Evolutionary conservation across 2,888 invertebrate genomes (phyloP).

Genomic region (Epistrophe eligans): DNA sequence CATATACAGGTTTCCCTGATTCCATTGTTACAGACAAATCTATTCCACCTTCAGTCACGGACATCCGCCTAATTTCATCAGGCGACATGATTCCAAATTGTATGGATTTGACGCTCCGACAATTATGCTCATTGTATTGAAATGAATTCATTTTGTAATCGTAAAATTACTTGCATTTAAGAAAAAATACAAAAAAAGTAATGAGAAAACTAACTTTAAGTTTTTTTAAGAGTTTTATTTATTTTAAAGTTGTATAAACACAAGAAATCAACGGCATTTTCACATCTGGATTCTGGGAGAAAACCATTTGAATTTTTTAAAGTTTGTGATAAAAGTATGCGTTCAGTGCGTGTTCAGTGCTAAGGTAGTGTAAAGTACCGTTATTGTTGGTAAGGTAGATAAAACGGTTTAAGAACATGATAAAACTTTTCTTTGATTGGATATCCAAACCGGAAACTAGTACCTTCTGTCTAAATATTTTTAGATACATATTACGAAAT

Average conservation of each 20-base stretch:
- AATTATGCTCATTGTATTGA: conserved; percentile 84
- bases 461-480: too few species aligned
- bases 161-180: background rate
- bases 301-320: conserved; percentile 30
- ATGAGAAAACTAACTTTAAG: background rate
- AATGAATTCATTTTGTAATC: conserved; percentile 18
- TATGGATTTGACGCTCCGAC: conserved; percentile 95
- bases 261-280: background rate
- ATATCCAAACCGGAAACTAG: background rate
- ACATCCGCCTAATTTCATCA: conserved; percentile 98
- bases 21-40: conserved; percentile 97
- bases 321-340: background rate
- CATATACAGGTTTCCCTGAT: conserved; percentile 96
- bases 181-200: background rate
- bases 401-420: background rate
- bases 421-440: background rate
- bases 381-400: background rate
- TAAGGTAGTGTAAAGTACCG: conserved; percentile 18
- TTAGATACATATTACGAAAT: too few species aligned
- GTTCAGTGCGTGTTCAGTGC: background rate
- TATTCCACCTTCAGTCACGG: conserved; percentile 97
- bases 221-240: background rate
- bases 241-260: background rate
- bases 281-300: background rate
- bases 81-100: conserved; percentile 98